phyloP scores from a whole-genome alignment of 2,797 vertebrate species.

The Tiaroga cobitis region DNA sequence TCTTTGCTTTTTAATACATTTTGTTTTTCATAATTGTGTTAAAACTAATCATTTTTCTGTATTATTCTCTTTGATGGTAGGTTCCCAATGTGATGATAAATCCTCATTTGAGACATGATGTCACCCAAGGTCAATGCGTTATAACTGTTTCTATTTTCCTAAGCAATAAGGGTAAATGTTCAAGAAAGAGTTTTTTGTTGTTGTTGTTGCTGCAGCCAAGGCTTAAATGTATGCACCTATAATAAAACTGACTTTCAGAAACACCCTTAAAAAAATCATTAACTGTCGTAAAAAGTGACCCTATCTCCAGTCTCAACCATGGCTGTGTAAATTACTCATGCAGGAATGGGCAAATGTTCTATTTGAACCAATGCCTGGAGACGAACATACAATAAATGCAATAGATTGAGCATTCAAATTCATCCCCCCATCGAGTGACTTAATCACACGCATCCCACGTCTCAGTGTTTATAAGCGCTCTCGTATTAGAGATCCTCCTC shows the following conservation, averaged over 20 bases:
- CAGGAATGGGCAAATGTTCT: neutral
- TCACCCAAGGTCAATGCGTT: neutral
- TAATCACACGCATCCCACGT: constrained; percentile 45
- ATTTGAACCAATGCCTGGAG: constrained; percentile 5
- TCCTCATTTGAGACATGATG: neutral
- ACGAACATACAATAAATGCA: constrained; percentile 17
- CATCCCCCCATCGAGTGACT: constrained; percentile 43
- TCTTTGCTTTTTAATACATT: no score
- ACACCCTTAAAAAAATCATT: constrained; percentile 5
- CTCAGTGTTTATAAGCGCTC: constrained; percentile 17
- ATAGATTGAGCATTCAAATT: constrained; percentile 29
- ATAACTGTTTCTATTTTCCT: neutral
- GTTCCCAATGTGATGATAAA: neutral
- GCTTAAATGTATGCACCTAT: neutral
- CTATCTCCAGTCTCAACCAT: neutral
- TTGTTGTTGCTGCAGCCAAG: neutral
- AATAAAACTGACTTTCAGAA: neutral
- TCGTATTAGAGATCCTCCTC: constrained; percentile 31
- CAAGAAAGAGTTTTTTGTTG: neutral
- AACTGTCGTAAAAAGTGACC: constrained; percentile 6
- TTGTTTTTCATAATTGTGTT: neutral
- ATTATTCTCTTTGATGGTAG: neutral
- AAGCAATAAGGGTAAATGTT: neutral
- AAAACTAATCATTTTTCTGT: neutral
- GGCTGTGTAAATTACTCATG: neutral